These are phyloP conservation scores for Trididemnum clinides DNA, from an alignment of 23 tunicate genomes.

Conservation along the genomic window DNA sequence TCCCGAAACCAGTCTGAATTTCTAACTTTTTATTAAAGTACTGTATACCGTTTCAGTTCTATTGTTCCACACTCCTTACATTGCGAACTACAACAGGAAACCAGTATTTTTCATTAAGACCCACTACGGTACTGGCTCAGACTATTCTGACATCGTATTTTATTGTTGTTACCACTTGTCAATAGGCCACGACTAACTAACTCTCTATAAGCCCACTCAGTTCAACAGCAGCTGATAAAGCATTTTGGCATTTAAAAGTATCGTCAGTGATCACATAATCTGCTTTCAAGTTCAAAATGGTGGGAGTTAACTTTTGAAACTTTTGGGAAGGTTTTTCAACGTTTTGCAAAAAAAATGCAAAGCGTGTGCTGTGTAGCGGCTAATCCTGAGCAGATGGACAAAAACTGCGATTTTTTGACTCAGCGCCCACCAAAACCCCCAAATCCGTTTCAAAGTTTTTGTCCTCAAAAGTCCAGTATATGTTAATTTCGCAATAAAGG, in stretches of 20 bases:
- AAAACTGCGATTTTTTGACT: conserved; percentile 26
- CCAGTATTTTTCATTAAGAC: background rate
- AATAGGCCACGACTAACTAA: conserved; percentile 1
- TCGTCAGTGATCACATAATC: background rate
- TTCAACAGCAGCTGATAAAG: background rate
- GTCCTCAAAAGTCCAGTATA: conserved; percentile 31
- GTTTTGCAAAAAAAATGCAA: conserved; percentile 6
- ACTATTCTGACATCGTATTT: background rate
- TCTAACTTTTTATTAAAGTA: background rate
- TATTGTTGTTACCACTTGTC: background rate
- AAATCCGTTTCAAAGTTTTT: conserved; percentile 28
- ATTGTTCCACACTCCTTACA: background rate
- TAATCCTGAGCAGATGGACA: conserved; percentile 33
- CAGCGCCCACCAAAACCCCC: conserved; percentile 23
- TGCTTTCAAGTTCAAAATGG: background rate
- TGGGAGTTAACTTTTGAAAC: conserved; percentile 3
- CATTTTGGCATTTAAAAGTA: background rate
- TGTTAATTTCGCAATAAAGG: too few species aligned
- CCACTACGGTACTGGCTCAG: background rate
- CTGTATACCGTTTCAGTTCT: background rate
- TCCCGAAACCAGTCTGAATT: background rate
- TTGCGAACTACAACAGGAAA: conserved; percentile 1
- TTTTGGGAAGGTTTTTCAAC: background rate
- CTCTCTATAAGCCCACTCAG: conserved; percentile 2
- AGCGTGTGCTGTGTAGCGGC: conserved; percentile 37